Percentiles rank a stretch among this genome's conserved stretches.
These are phyloP conservation scores for Lamprotornis superbus DNA, from an alignment of 2,113 vertebrate genomes.

Conservation along the genomic window DNA sequence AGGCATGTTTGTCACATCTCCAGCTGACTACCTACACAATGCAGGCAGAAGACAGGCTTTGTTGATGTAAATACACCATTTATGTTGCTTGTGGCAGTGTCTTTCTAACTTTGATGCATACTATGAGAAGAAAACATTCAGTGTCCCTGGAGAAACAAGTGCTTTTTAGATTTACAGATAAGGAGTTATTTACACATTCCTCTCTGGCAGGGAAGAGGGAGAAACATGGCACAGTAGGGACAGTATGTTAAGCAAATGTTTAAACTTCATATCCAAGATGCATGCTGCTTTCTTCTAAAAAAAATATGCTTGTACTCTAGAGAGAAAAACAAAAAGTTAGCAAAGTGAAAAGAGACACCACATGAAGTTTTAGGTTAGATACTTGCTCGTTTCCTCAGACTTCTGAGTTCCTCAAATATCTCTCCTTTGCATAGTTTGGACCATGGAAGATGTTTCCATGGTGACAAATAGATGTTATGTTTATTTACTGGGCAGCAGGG, in stretches of 20 bases:
- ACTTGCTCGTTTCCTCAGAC: constrained; percentile 46
- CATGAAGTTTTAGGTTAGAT: constrained; percentile 46
- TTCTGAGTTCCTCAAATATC: constrained; percentile 59
- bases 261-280: constrained; percentile 56
- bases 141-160: not conserved
- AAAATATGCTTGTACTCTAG: not conserved
- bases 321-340: not conserved
- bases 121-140: not conserved
- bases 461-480: constrained; percentile 70
- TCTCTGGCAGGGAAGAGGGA: constrained; percentile 25
- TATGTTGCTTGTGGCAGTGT: not conserved
- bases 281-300: constrained; percentile 24
- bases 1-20: not conserved
- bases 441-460: constrained; percentile 70
- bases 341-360: constrained; percentile 13
- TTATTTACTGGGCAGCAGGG: constrained; percentile 74
- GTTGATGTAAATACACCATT: not conserved
- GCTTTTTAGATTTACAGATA: constrained; percentile 3
- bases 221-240: not conserved
- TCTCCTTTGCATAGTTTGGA: constrained; percentile 63
- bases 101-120: not conserved
- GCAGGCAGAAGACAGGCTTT: not conserved
- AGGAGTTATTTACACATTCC: constrained; percentile 20
- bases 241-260: constrained; percentile 26
- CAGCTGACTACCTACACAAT: not conserved